phyloP scores from a whole-genome alignment of 2,113 vertebrate genomes.

The Bufo bufo region DNA sequence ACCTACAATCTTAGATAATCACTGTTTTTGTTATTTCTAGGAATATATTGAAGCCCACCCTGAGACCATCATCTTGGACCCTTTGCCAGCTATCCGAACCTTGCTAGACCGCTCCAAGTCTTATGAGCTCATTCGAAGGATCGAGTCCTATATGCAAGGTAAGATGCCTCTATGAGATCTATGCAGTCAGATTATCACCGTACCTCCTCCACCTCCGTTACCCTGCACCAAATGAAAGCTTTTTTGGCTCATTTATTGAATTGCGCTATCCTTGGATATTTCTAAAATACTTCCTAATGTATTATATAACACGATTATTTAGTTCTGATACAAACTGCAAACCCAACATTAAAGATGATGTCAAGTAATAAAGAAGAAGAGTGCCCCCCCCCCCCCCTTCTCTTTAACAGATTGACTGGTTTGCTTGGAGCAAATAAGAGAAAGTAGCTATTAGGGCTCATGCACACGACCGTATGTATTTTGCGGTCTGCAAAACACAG shows the following conservation, averaged over 20 bases:
- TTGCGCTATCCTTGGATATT: neutral
- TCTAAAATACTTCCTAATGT: neutral
- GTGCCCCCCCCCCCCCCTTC: too few relatives aligned
- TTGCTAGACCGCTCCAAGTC: slow-evolving; percentile 97
- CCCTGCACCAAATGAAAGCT: neutral
- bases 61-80: slow-evolving; percentile 96
- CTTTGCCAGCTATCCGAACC: slow-evolving; percentile 93
- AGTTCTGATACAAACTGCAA: too few relatives aligned
- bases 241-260: neutral
- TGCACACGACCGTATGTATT: too few relatives aligned
- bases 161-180: neutral
- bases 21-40: slow-evolving; percentile 69
- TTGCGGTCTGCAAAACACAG: too few relatives aligned
- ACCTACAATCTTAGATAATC: neutral
- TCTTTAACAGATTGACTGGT: too few relatives aligned
- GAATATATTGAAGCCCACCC: slow-evolving; percentile 97
- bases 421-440: too few relatives aligned
- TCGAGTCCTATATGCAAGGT: slow-evolving; percentile 97
- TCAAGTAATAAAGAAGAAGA: too few relatives aligned
- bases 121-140: slow-evolving; percentile 93
- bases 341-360: too few relatives aligned
- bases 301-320: neutral
- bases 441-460: too few relatives aligned
- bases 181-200: neutral
- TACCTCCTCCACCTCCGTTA: neutral